Evolutionary conservation across 2,113 vertebrate genomes (phyloP).

Genomic region (Epinephelus moara): DNA sequence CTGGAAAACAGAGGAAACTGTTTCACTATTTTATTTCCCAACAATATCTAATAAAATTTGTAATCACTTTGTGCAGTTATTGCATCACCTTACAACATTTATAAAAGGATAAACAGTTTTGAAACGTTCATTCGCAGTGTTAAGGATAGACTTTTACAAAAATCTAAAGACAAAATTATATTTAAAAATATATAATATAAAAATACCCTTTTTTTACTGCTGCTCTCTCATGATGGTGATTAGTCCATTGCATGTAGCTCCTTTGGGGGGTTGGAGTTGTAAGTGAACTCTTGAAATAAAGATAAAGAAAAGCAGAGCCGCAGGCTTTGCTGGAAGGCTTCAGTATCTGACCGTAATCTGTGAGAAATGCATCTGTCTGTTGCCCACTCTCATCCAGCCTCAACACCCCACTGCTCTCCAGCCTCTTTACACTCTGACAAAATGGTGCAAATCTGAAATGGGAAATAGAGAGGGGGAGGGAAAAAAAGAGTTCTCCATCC

Average conservation of each 20-base stretch:
- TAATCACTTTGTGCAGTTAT: not conserved
- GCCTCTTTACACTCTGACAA: slow-evolving; percentile 41
- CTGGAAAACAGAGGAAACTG: not conserved
- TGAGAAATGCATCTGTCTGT: slow-evolving; percentile 28
- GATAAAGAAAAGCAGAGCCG: slow-evolving; percentile 30
- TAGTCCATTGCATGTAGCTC: not conserved
- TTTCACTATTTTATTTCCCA: not conserved
- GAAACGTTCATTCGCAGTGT: not conserved
- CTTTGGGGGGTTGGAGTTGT: not conserved
- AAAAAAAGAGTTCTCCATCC: not conserved
- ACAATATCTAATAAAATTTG: slow-evolving; percentile 4
- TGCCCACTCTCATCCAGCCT: slow-evolving; percentile 27
- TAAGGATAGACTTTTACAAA: too few relatives aligned
- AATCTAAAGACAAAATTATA: too few relatives aligned
- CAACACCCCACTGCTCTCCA: slow-evolving; percentile 20
- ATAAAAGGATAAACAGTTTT: too few relatives aligned
- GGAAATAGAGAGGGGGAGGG: slow-evolving; percentile 17
- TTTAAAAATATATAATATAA: too few relatives aligned
- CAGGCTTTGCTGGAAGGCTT: too few relatives aligned
- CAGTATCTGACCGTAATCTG: slow-evolving; percentile 27
- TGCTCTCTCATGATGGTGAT: slow-evolving; percentile 1
- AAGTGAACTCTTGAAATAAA: slow-evolving; percentile 12
- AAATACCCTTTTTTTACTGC: not conserved
- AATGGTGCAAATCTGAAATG: slow-evolving; percentile 31
- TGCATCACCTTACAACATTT: not conserved